Percentiles rank a stretch among this genome's conserved stretches.
phyloP scores from a whole-genome alignment of 2,888 invertebrate species.

The Caenorhabditis sp. region DNA sequence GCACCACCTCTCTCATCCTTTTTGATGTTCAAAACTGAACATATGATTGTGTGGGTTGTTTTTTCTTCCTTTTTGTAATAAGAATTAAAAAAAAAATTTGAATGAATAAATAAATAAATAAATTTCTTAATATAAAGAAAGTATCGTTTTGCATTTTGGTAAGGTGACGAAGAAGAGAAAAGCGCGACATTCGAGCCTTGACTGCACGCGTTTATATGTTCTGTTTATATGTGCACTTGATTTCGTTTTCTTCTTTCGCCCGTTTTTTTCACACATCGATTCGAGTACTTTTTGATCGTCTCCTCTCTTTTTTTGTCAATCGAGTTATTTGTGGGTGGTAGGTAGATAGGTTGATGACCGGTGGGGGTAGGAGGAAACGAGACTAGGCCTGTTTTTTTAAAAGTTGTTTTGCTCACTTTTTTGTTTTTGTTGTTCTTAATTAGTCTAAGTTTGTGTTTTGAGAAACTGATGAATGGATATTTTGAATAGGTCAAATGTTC shows the following conservation, averaged over 20 bases:
- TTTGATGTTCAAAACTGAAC: background rate
- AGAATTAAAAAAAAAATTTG: background rate
- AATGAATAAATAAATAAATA: background rate
- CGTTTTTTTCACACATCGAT: conserved; percentile 3
- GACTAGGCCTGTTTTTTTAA: background rate
- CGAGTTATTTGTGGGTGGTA: too few relatives aligned
- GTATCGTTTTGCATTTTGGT: conserved; percentile 1
- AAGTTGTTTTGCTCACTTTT: background rate
- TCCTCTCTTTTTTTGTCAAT: background rate
- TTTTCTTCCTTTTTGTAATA: too few relatives aligned
- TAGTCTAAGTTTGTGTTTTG: background rate
- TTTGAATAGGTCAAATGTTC: background rate
- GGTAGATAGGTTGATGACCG: background rate
- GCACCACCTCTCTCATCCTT: background rate
- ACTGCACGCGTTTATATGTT: background rate
- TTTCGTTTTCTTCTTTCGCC: conserved; percentile 2
- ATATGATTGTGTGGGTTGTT: too few relatives aligned
- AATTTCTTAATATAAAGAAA: background rate
- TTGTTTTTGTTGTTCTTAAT: background rate
- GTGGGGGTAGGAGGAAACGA: too few relatives aligned
- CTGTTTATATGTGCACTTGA: conserved; percentile 2
- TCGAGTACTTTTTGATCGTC: conserved; percentile 7
- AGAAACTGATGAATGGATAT: too few relatives aligned
- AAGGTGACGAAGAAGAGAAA: background rate
- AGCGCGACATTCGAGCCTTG: background rate